Evolutionary conservation across 2,888 invertebrate genomes (phyloP), one percentile per base, ranked within the genome.

Genomic region (Dolichopus griseipennis): DNA sequence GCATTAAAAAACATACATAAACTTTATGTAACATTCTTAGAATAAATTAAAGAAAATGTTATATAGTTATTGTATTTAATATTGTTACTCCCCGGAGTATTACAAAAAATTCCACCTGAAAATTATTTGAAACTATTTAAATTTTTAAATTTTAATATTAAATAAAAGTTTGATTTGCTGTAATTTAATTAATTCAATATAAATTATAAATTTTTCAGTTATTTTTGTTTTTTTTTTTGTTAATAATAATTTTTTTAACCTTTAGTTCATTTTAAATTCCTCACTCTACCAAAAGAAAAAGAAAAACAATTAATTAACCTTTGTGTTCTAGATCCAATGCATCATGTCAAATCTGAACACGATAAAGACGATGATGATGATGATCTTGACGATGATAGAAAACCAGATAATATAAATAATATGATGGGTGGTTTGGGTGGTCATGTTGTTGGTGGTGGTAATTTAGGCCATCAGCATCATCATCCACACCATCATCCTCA

Each of bases 331-430:
- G 78, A 77, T 77, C 74, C 76, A 70, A 73, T 75, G 74, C 81
- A 81, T 71, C 82, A 84, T 73, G 84, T 85, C 72, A 86, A 86
- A 78, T 83, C 85, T 73, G 86, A 88, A 78, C 84, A 85, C 70
- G 86, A 86, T 71, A 90, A 90, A 76, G 88, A 88, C 71, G 89
- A 86, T 73, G 85, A 88, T 74, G 88, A 89, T 69, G 90, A 91
- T 79, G 89, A 91, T 81, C 85, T 90, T 82, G 88, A 88, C 78
- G 90, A 90, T 80, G 91, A 91, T 75, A 85, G 91, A 70, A 88
- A 89, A 80, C 85, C 83, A 70, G 83, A 83, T 10, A 76, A 75
- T 18, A 74, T 76, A 67, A 67, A 67, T 21, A 62, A 74, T 78
- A 85, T 89, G 74, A 83, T 87, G 76, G 87, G 86, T 72, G 87